phyloP scores from a whole-genome alignment of 2,888 invertebrate species.

The Hipparchia semele region DNA sequence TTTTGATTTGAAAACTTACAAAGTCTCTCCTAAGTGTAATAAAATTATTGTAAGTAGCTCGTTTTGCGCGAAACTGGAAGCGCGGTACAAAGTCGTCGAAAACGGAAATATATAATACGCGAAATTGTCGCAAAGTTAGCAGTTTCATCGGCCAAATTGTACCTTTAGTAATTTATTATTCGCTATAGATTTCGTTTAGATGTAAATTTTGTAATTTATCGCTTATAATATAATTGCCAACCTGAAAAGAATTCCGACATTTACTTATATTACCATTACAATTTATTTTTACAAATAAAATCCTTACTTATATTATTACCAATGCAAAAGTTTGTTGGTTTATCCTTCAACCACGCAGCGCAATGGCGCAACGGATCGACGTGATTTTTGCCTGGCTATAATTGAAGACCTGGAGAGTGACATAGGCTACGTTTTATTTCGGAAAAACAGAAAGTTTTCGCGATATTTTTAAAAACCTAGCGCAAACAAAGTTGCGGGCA shows the following conservation, averaged over 20 bases:
- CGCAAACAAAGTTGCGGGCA: too few relatives aligned
- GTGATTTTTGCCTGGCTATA: too few relatives aligned
- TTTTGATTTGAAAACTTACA: slow-evolving; percentile 26
- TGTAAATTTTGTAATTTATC: slow-evolving; percentile 30
- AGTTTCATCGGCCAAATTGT: slow-evolving; percentile 39
- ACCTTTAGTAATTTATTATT: slow-evolving; percentile 40
- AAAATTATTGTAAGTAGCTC: slow-evolving; percentile 33
- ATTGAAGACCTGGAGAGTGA: too few relatives aligned
- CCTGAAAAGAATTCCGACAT: slow-evolving; percentile 17
- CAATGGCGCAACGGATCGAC: too few relatives aligned
- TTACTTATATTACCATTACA: too few relatives aligned
- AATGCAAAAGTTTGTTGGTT: too few relatives aligned
- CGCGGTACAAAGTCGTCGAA: slow-evolving; percentile 29
- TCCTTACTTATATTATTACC: too few relatives aligned
- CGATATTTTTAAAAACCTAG: too few relatives aligned
- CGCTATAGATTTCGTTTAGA: slow-evolving; percentile 38
- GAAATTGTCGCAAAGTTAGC: slow-evolving; percentile 40
- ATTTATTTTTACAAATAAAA: too few relatives aligned
- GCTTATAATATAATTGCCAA: slow-evolving; percentile 21
- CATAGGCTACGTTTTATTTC: too few relatives aligned
- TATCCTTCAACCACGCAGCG: too few relatives aligned
- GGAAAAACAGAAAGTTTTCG: too few relatives aligned
- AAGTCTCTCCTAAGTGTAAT: slow-evolving; percentile 28
- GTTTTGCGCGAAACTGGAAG: slow-evolving; percentile 23
- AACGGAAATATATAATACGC: slow-evolving; percentile 34